These are phyloP conservation scores for Melieria omissa DNA, from an alignment of 2,888 invertebrate genomes.

Conservation along the genomic window DNA sequence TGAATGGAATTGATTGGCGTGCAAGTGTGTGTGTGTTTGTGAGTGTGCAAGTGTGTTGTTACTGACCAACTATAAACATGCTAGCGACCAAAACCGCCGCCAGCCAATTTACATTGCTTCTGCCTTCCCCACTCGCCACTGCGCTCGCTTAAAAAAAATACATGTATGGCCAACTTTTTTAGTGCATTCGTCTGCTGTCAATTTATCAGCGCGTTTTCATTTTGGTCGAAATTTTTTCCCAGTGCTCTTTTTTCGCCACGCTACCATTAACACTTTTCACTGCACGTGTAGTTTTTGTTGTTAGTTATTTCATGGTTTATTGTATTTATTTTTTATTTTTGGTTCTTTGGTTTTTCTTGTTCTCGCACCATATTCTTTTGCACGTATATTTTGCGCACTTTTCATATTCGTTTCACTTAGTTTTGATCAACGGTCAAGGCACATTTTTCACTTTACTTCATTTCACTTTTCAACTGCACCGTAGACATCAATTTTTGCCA, in stretches of 20 bases:
- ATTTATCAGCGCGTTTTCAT: not conserved
- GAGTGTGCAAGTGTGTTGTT: not conserved
- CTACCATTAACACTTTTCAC: not conserved
- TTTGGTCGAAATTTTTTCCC: constrained; percentile 7
- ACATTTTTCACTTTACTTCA: not conserved
- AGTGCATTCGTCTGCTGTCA: no score
- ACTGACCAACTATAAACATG: no score
- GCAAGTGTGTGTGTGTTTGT: not conserved
- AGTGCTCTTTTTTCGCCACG: constrained; percentile 3
- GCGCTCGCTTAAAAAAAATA: no score
- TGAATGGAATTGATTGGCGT: constrained; percentile 29
- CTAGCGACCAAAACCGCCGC: no score
- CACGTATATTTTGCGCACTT: constrained; percentile 6
- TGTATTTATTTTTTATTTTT: no score
- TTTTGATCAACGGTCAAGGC: no score
- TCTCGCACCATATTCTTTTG: constrained; percentile 23
- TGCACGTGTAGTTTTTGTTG: no score
- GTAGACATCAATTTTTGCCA: constrained; percentile 22
- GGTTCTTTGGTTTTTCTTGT: not conserved
- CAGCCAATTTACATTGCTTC: no score
- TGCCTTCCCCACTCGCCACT: no score
- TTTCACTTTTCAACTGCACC: constrained; percentile 31
- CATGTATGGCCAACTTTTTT: no score
- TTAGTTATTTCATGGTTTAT: no score
- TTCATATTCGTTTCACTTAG: no score